Base-by-base conservation (phyloP, 2,113 vertebrate species). In the Craseonycteris thonglongyai region DNA sequence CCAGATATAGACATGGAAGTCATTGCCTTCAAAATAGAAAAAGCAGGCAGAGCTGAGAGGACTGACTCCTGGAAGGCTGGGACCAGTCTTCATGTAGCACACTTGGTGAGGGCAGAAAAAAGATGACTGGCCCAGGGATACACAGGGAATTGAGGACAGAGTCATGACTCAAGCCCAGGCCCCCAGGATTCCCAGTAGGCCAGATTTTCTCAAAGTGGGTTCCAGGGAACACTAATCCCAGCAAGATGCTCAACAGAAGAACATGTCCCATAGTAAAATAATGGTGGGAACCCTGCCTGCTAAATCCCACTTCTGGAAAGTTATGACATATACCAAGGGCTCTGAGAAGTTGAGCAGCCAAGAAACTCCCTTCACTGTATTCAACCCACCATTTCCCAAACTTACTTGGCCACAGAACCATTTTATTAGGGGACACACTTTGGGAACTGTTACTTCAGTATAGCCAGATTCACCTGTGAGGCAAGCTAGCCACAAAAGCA, bases 231-330 rank as follows among this genome's bases (percentile, higher is more conserved):
- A 58, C 45, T 26, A 91, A 51, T 68, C 35, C 35, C 26, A 87
- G 38, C n/a, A 88, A 85, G 61, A 83, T 3, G 33, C 65, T 94
- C 56, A 61, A 22, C 28, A 45, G 63, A 69, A 91, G 88, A 91
- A 85, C 21, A 83, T 22, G 19, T 5, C 21, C 16, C 40, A 68
- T 83, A 63, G 51, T 75, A 71, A 65, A 65, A 49, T 54, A 40
- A 47, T 56, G 3, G 2, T 47, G 54, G 69, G 45, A 90, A 47
- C 0, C 0, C 7, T 11, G 8, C 40, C 58, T 15, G 51, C 45
- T 83, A 45, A 87, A 63, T 40, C 38, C 47, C 95, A 45, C 63
- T 86, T 89, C 69, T 69, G 76, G n/a, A 61, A 95, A 93, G 88
- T 59, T 58, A 42, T 22, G n/a, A 58, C 4, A 3, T 19, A 83